Base-by-base conservation (phyloP, 92 coral and sea anemone genomes). In the Palythoa grandis region DNA sequence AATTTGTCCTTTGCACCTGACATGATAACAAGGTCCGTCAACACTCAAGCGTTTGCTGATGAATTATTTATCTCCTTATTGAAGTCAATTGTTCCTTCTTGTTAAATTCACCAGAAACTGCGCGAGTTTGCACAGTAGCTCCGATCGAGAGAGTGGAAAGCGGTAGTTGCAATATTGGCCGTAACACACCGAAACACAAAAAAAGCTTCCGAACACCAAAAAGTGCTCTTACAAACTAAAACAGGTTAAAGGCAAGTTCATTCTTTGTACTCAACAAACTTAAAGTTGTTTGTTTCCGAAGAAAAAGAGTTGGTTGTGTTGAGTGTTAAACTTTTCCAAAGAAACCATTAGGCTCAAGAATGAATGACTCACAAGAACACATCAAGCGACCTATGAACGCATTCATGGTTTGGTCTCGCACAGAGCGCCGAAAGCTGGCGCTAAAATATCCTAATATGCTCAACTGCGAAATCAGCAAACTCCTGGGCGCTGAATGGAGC, bases 391-490 rank as follows among this genome's bases (percentile, higher is more conserved):
- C 98, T 6, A 94, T 94, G 98, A 94, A 94, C 47, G 98, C 98
- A 1, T 94, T 94, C 60, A 94, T 94, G 98, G 98, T 94, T 12
- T 94, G 98, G 98, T 94, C 98, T 53, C 87, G 98, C 20, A 94
- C 98, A 24, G 98, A 94, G 53, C 90, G 98, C 24, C 93, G 98
- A 35, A 94, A 92, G 85, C 90, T 94, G 19, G 98, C 98, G 22
- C 92, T 94, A 72, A 92, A 94, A 86, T 94, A 94, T 89, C 98
- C 98, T 13, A 94, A 94, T 89, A 94, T 94, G 98, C 92, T 94
- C 57, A 94, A 94, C 85, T 94, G 98, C 52, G 98, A 94, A 87
- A 94, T 94, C 85, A 94, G 98, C 92, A 94, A 94, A 76, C 92
- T 94, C 9, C 91, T 94, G 9, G 98, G 98, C 29, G 98, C 98